A percentile compares a stretch with the other conserved stretches of the same genome.
Evolutionary conservation across 2,797 vertebrate species (phyloP).

Genomic region (Harpagifer antarcticus): DNA sequence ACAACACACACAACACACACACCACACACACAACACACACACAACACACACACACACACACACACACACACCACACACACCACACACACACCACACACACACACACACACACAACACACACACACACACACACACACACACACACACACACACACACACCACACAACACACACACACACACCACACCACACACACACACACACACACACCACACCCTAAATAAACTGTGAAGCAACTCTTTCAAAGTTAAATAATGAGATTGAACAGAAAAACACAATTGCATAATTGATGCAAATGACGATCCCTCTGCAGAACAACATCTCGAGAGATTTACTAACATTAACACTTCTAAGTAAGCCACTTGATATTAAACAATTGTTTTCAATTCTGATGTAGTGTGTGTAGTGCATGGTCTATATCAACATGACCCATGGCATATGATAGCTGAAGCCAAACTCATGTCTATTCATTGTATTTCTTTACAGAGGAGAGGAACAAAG

Average conservation of each 20-base stretch:
- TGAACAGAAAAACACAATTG: constrained; percentile 46
- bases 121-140: too few species aligned
- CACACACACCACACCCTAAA: too few species aligned
- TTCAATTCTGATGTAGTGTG: background rate
- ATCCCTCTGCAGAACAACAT: constrained; percentile 23
- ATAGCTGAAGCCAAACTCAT: constrained; percentile 39
- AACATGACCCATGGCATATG: constrained; percentile 45
- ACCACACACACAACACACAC: too few species aligned
- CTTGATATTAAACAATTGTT: constrained; percentile 18
- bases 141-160: too few species aligned
- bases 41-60: too few species aligned
- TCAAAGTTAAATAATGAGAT: constrained; percentile 49
- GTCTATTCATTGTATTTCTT: constrained; percentile 32
- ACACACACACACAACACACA: too few species aligned
- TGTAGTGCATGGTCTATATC: constrained; percentile 18
- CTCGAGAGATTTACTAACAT: constrained; percentile 29
- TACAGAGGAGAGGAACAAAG: constrained; percentile 27
- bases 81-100: too few species aligned
- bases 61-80: too few species aligned
- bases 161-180: too few species aligned
- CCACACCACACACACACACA: too few species aligned
- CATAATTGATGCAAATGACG: constrained; percentile 46
- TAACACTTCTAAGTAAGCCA: constrained; percentile 13
- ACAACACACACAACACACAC: background rate
- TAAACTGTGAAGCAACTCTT: constrained; percentile 11